phyloP scores from a whole-genome alignment of 2,888 invertebrate genomes.

The Cerastis leucographa region DNA sequence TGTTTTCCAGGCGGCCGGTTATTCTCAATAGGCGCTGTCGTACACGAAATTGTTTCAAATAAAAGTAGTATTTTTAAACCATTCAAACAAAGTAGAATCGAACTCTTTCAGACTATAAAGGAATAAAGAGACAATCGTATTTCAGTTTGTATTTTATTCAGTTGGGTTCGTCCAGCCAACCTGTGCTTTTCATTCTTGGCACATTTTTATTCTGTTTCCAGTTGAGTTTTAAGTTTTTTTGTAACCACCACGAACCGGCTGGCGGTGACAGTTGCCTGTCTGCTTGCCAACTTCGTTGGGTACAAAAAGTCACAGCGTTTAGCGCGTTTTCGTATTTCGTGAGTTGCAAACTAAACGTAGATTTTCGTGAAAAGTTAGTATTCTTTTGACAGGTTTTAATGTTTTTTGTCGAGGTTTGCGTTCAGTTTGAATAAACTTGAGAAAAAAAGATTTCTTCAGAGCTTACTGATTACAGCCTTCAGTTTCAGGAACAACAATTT shows the following conservation, averaged over 20 bases:
- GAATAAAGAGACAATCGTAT: conserved; percentile 30
- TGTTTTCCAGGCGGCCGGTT: not conserved
- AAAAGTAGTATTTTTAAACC: conserved; percentile 9
- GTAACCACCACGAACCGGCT: conserved; percentile 49
- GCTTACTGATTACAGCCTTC: conserved; percentile 24
- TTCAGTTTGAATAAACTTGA: conserved; percentile 25
- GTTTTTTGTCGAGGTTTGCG: conserved; percentile 20
- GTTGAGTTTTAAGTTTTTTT: conserved; percentile 61
- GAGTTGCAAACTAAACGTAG: conserved; percentile 62
- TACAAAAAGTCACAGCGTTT: conserved; percentile 61
- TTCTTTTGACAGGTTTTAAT: conserved; percentile 41
- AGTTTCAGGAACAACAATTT: conserved; percentile 27
- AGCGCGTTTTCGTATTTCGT: conserved; percentile 61
- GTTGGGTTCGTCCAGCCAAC: conserved; percentile 47
- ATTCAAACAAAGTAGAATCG: conserved; percentile 24
- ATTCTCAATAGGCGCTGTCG: not conserved
- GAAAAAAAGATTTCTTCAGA: conserved; percentile 9
- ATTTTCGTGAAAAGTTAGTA: conserved; percentile 42
- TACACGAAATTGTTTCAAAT: not conserved
- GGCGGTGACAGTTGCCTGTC: conserved; percentile 66
- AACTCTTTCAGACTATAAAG: conserved; percentile 8
- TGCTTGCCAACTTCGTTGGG: conserved; percentile 64
- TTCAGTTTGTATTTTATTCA: conserved; percentile 60
- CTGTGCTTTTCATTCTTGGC: conserved; percentile 61
- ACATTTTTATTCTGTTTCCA: conserved; percentile 63